Conservation (phyloP, 2,113 vertebrate species). For the Jacana jacana region DNA sequence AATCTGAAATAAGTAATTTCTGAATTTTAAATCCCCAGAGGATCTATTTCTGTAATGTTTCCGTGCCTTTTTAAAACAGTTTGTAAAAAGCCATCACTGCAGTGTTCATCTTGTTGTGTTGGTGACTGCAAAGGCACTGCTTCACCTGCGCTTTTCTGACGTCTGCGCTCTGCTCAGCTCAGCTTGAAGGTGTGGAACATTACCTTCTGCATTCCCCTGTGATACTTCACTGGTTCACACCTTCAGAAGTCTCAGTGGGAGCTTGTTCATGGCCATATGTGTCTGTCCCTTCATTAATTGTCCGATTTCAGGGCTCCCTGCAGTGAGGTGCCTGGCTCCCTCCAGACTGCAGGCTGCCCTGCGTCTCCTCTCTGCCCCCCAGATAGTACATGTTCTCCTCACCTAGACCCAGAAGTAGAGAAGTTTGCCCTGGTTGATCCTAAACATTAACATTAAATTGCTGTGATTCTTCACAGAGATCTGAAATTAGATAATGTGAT, state of each 20-base stretch:
- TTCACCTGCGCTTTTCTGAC: neutral
- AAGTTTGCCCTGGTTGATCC: neutral
- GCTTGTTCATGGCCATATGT: neutral
- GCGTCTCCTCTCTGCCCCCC: rapidly evolving
- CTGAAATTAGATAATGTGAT: slow-evolving; percentile 98
- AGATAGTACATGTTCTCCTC: neutral
- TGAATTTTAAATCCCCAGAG: neutral
- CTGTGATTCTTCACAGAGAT: slow-evolving; percentile 78
- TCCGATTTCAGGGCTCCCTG: neutral
- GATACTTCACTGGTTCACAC: neutral
- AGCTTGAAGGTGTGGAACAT: neutral
- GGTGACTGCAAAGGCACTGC: neutral
- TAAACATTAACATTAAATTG: neutral
- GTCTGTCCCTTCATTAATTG: neutral
- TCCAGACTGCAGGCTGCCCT: too few species aligned
- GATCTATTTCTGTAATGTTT: neutral
- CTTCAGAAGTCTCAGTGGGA: neutral
- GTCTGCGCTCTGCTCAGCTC: neutral
- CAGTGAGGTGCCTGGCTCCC: neutral
- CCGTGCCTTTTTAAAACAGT: neutral
- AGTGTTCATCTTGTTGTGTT: neutral
- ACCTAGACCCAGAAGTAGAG: neutral
- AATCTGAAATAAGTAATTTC: neutral
- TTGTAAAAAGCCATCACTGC: neutral
- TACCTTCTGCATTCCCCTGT: neutral